phyloP scores from a whole-genome alignment of 2,888 invertebrate species.

The Cerastoderma edule region DNA sequence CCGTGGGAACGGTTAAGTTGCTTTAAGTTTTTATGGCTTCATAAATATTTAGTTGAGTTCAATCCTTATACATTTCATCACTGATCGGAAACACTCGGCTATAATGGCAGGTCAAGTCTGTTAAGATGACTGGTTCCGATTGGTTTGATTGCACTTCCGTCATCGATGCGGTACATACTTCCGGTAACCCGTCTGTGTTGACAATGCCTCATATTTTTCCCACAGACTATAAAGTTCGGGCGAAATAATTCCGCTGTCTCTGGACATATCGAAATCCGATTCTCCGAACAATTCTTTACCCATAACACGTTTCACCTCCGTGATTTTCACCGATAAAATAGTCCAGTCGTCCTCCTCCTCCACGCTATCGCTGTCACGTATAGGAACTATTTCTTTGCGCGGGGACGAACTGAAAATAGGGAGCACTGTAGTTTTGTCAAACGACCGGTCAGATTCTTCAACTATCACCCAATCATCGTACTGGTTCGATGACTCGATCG shows the following conservation, averaged over 20 bases:
- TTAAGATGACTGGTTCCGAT: too few relatives aligned
- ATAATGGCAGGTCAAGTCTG: too few relatives aligned
- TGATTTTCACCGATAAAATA: constrained; percentile 43
- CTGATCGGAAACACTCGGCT: too few relatives aligned
- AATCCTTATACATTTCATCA: too few relatives aligned
- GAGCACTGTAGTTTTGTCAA: neutral
- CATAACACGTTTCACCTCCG: constrained; percentile 21
- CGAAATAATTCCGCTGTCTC: constrained; percentile 13
- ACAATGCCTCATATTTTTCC: too few relatives aligned
- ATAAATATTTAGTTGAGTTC: too few relatives aligned
- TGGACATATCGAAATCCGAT: neutral
- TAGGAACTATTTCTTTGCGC: constrained; percentile 11
- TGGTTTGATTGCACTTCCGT: too few relatives aligned
- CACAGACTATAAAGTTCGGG: neutral
- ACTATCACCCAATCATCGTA: constrained; percentile 47
- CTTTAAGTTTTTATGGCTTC: too few relatives aligned
- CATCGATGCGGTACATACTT: too few relatives aligned
- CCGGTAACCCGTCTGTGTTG: too few relatives aligned
- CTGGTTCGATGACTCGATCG: neutral
- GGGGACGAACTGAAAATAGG: neutral
- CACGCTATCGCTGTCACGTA: neutral
- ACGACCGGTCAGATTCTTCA: neutral
- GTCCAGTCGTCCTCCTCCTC: constrained; percentile 40
- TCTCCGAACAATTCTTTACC: neutral
- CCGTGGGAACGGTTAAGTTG: too few relatives aligned